Percentiles rank a stretch among this genome's conserved stretches.
Evolutionary conservation across 2,888 invertebrate genomes (phyloP).

Genomic region (Tenthredo mesomela): DNA sequence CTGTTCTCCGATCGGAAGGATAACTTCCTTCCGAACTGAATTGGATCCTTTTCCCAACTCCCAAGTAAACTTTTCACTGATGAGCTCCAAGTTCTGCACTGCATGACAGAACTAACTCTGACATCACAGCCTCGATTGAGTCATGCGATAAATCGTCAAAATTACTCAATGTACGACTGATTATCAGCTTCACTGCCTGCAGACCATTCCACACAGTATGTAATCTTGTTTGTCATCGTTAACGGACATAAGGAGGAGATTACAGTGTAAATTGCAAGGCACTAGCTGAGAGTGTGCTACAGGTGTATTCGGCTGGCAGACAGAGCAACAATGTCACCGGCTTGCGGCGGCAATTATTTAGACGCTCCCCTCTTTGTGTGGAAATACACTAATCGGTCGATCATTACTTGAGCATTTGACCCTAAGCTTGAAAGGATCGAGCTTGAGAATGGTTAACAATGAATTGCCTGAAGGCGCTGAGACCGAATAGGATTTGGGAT

Average conservation of each 20-base stretch:
- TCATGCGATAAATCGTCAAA: not conserved
- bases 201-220: not conserved
- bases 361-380: constrained; percentile 46
- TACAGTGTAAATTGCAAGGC: constrained; percentile 29
- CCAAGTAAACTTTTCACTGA: not conserved
- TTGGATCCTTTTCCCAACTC: not conserved
- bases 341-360: constrained; percentile 28
- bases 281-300: constrained; percentile 1
- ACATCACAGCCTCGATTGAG: not conserved
- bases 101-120: not conserved
- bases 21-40: not conserved
- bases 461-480: not conserved
- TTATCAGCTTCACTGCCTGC: not conserved
- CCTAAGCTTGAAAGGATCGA: not conserved
- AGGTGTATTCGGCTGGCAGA: constrained; percentile 34
- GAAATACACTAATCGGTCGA: constrained; percentile 36
- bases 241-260: not conserved
- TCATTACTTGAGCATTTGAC: constrained; percentile 43
- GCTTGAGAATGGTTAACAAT: not conserved
- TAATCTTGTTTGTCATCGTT: not conserved
- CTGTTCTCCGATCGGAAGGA: not conserved
- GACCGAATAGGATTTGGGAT: not conserved
- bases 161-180: not conserved
- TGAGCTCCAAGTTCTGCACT: not conserved
- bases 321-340: constrained; percentile 34